Percentiles rank a stretch among this genome's conserved stretches.
phyloP scores from a whole-genome alignment of 2,888 invertebrate genomes.

The Hermaeophaga mercurialis region DNA sequence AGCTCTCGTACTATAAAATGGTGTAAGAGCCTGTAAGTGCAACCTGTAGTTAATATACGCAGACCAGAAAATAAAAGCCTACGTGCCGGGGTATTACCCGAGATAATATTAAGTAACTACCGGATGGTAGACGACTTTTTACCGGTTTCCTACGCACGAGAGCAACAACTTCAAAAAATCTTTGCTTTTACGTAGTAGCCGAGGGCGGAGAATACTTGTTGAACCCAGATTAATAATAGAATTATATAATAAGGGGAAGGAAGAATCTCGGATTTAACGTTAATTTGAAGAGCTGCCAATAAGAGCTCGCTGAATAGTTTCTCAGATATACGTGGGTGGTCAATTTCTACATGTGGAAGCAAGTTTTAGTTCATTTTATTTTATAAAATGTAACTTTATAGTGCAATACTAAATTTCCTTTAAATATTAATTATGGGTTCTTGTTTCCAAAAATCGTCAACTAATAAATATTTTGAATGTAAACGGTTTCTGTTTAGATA shows the following conservation, averaged over 20 bases:
- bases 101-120: constrained; percentile 24
- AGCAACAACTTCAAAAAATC: constrained; percentile 7
- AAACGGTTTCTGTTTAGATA: no score
- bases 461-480: no score
- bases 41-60: constrained; percentile 17
- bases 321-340: background rate
- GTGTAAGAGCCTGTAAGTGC: constrained; percentile 4
- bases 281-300: constrained; percentile 6
- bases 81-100: constrained; percentile 17
- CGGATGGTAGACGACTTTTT: constrained; percentile 23
- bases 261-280: background rate
- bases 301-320: background rate
- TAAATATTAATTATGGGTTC: no score
- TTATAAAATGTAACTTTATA: no score
- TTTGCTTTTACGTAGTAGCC: constrained; percentile 13
- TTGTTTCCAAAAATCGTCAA: no score
- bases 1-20: background rate
- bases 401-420: no score
- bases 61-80: constrained; percentile 24
- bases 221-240: constrained; percentile 10
- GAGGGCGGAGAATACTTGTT: constrained; percentile 11
- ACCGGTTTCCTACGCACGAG: constrained; percentile 22
- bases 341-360: background rate
- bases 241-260: background rate
- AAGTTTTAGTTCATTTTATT: no score